Base-by-base conservation (phyloP, 2,113 vertebrate species). In the Speoplatyrhinus poulsoni region DNA sequence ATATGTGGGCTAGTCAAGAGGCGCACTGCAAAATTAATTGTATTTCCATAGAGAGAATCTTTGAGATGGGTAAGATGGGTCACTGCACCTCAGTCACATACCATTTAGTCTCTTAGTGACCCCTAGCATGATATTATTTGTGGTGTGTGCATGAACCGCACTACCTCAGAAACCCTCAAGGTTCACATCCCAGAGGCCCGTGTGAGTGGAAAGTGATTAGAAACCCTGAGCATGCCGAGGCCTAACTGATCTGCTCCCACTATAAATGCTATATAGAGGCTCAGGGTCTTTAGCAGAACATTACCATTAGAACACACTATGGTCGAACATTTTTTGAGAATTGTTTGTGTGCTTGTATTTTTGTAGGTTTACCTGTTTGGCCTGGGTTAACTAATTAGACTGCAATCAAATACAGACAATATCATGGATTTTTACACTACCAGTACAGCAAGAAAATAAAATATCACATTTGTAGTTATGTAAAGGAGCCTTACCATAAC, bases 251-350 rank as follows among this genome's bases (percentile, higher is more conserved):
- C 90, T 89, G 90, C 86, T 85, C 87, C 79, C 74, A 69, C 89
- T 86, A 94, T 93, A 94, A 94, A 95, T 90, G 88, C 84, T 19
- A 19, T 33, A 90, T 82, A 59, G 92, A 92, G 93, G 88, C 93
- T 93, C 88, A 94, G 92, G 82, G 88, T 88, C 85, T 91, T 89
- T 85, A 69, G 93, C 94, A 94, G 93, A 93, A 96, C 97, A 94
- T 95, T 90, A 92, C 91, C 87, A 88, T 92, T 90, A 92, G 90
- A 88, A 92, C 19, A 19, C 19, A 19, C 19, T 19, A 19, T 19
- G 19, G 19, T 19, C 19, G 19, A n/a, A n/a, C n/a, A n/a, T n/a
- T n/a, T n/a, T n/a, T 19, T 19, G 19, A 19, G 19, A 19, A 19
- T 19, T 19, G 19, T 19, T 19, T 19, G 19, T 19, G 19, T 19